Conservation (phyloP, 2,888 invertebrate genomes). For the Argyra leucocephala region DNA sequence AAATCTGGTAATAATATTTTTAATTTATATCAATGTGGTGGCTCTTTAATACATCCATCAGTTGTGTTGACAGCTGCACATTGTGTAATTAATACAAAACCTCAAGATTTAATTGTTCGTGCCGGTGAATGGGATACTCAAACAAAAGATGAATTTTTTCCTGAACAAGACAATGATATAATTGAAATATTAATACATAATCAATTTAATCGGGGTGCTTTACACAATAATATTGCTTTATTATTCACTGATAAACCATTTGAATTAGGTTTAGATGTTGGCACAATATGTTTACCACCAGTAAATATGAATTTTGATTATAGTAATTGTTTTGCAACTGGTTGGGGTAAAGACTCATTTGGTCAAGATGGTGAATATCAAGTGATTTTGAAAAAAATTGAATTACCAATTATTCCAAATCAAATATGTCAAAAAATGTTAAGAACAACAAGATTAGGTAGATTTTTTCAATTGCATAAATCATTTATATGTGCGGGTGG, state of each 20-base stretch:
- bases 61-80: slow-evolving; percentile 72
- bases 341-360: slow-evolving; percentile 31
- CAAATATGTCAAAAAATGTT: slow-evolving; percentile 43
- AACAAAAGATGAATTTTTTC: slow-evolving; percentile 54
- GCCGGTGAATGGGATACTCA: slow-evolving; percentile 72
- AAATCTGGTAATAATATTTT: slow-evolving; percentile 37
- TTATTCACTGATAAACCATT: slow-evolving; percentile 53
- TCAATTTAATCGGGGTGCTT: slow-evolving; percentile 50
- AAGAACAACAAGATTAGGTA: slow-evolving; percentile 53
- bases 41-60: slow-evolving; percentile 59
- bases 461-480: slow-evolving; percentile 51
- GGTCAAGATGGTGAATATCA: slow-evolving; percentile 46
- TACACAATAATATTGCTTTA: slow-evolving; percentile 63
- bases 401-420: slow-evolving; percentile 56
- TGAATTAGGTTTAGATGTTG: slow-evolving; percentile 54
- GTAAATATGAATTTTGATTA: slow-evolving; percentile 31
- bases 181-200: slow-evolving; percentile 48
- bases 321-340: slow-evolving; percentile 30
- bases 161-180: slow-evolving; percentile 58
- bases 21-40: slow-evolving; percentile 63
- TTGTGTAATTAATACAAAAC: slow-evolving; percentile 39
- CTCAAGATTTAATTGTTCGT: slow-evolving; percentile 41
- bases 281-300: slow-evolving; percentile 54
- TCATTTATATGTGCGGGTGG: slow-evolving; percentile 73
- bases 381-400: slow-evolving; percentile 57